Conservation (phyloP, 2,113 vertebrate genomes). For the Ceratotherium simum region DNA sequence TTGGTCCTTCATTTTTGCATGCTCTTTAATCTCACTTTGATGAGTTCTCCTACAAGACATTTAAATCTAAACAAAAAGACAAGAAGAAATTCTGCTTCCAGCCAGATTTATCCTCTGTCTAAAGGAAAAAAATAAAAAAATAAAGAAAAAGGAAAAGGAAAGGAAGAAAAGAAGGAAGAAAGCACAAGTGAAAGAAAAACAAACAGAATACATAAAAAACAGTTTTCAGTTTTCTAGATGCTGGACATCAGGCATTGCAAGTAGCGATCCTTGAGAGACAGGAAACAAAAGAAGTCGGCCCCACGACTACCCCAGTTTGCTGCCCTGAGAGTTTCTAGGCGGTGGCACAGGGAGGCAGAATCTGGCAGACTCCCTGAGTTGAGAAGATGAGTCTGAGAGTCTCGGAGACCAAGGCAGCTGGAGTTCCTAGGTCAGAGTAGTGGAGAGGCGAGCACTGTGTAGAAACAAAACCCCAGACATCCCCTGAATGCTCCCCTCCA, state of each 20-base stretch:
- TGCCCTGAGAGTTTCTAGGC: neutral
- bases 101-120: neutral
- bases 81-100: neutral
- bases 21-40: neutral
- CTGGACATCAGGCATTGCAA: neutral
- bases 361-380: neutral
- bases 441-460: neutral
- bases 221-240: neutral
- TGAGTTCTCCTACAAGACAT: neutral
- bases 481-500: neutral
- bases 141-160: neutral
- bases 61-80: neutral
- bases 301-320: neutral
- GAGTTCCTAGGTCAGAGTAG: neutral
- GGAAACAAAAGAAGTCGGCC: neutral
- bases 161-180: neutral
- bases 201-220: neutral
- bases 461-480: neutral
- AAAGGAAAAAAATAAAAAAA: neutral
- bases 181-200: neutral
- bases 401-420: neutral
- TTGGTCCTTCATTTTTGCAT: neutral
- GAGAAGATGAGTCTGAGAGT: neutral
- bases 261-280: too few species aligned
- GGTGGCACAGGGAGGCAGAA: neutral